phyloP scores from a whole-genome alignment of 2,797 vertebrate species.

The Toxotes lorentzi region DNA sequence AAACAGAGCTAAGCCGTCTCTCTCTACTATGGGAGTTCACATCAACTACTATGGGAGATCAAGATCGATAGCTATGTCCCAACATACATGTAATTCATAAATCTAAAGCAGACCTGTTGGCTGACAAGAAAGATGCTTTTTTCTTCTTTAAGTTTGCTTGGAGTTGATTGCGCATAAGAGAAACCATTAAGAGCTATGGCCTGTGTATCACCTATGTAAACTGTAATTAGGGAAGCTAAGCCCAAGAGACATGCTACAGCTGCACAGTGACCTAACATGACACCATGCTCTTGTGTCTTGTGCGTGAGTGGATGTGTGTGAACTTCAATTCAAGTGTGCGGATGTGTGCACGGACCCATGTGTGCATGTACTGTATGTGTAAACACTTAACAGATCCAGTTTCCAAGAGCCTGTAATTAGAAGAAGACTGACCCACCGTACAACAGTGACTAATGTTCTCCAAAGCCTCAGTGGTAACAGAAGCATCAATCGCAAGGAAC shows the following conservation, averaged over 20 bases:
- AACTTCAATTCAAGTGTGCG: constrained; percentile 25
- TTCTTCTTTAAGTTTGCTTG: background rate
- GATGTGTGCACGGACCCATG: constrained; percentile 21
- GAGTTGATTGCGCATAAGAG: background rate
- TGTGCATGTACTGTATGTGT: constrained; percentile 40
- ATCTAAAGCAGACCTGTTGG: background rate
- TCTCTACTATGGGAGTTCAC: too few relatives aligned
- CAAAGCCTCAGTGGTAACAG: constrained; percentile 26
- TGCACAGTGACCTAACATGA: constrained; percentile 52
- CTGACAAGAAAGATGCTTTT: background rate
- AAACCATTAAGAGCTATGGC: background rate
- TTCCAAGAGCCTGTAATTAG: constrained; percentile 64
- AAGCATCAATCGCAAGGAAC: background rate
- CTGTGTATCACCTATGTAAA: background rate
- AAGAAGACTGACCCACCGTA: constrained; percentile 35
- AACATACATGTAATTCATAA: background rate
- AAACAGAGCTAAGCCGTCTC: constrained; percentile 9
- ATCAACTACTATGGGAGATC: too few relatives aligned
- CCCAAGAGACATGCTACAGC: constrained; percentile 29
- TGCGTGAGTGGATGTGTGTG: constrained; percentile 18
- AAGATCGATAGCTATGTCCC: background rate
- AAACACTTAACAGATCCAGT: constrained; percentile 60
- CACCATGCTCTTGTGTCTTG: constrained; percentile 25
- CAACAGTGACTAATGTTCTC: constrained; percentile 58
- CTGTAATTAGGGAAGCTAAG: constrained; percentile 51